Evolutionary conservation across 2,888 invertebrate genomes (phyloP).

Genomic region (Cryptophagus acutangulus): DNA sequence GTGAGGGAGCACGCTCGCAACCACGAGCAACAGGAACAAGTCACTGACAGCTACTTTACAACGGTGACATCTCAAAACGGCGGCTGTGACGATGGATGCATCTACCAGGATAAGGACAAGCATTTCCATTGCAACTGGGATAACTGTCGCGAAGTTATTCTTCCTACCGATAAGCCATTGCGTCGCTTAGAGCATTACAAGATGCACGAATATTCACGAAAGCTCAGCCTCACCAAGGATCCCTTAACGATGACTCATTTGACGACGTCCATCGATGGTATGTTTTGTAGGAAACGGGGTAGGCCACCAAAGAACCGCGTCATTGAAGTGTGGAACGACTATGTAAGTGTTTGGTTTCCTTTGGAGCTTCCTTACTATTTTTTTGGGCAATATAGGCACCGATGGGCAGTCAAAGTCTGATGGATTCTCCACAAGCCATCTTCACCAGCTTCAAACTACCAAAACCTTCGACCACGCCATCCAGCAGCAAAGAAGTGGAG

Average conservation of each 20-base stretch:
- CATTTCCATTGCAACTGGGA: conserved; percentile 92
- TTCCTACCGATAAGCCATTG: conserved; percentile 73
- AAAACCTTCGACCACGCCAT: conserved; percentile 51
- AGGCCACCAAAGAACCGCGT: conserved; percentile 95
- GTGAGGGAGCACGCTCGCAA: conserved; percentile 83
- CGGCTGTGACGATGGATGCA: conserved; percentile 65
- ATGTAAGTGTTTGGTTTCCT: conserved; percentile 53
- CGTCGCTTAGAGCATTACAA: conserved; percentile 79
- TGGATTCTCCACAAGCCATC: conserved; percentile 79
- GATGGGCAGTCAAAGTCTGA: conserved; percentile 43
- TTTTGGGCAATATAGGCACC: conserved; percentile 30
- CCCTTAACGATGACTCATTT: conserved; percentile 53
- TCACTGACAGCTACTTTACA: conserved; percentile 71
- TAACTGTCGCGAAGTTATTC: conserved; percentile 73
- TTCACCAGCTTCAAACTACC: conserved; percentile 91
- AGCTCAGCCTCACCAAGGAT: conserved; percentile 47
- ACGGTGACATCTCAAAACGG: conserved; percentile 60
- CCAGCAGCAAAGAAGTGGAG: conserved; percentile 40
- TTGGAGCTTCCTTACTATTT: background rate
- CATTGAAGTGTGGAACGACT: conserved; percentile 85
- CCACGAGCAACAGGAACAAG: conserved; percentile 83
- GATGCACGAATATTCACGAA: conserved; percentile 59
- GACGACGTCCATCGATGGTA: conserved; percentile 78
- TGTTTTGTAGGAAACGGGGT: conserved; percentile 89
- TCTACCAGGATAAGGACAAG: conserved; percentile 70